These are phyloP conservation scores for Sarotherodon lohbergeri DNA, from an alignment of 2,113 vertebrate genomes.

Conservation along the genomic window DNA sequence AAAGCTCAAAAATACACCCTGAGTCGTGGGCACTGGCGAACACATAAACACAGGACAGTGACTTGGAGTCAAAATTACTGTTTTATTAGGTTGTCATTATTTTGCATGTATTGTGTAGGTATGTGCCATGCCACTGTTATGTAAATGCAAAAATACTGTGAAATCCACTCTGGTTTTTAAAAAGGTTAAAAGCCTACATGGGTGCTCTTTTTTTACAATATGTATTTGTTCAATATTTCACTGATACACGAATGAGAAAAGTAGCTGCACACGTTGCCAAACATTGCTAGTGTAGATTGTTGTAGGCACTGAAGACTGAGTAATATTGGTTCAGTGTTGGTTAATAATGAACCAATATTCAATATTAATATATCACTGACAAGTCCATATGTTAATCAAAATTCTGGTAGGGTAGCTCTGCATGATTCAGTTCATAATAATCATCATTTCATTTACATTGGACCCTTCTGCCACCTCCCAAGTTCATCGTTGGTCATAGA, in stretches of 20 bases:
- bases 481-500: not conserved
- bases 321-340: not conserved
- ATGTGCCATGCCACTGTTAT: not conserved
- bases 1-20: not conserved
- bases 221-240: not conserved
- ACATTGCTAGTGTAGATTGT: not conserved
- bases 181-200: not conserved
- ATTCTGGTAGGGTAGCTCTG: not conserved
- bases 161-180: not conserved
- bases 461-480: not conserved
- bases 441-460: not conserved
- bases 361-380: not conserved
- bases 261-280: constrained; percentile 17
- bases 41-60: not conserved
- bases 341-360: not conserved
- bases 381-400: not conserved
- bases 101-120: not conserved
- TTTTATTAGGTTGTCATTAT: not conserved
- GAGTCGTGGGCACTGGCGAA: not conserved
- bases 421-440: not conserved
- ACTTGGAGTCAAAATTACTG: not conserved
- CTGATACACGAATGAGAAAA: not conserved
- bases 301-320: not conserved
- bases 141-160: not conserved
- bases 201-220: not conserved